Percentiles rank a stretch among this genome's conserved stretches.
phyloP scores from a whole-genome alignment of 2,797 vertebrate species.

The Chrysocyon brachyurus region DNA sequence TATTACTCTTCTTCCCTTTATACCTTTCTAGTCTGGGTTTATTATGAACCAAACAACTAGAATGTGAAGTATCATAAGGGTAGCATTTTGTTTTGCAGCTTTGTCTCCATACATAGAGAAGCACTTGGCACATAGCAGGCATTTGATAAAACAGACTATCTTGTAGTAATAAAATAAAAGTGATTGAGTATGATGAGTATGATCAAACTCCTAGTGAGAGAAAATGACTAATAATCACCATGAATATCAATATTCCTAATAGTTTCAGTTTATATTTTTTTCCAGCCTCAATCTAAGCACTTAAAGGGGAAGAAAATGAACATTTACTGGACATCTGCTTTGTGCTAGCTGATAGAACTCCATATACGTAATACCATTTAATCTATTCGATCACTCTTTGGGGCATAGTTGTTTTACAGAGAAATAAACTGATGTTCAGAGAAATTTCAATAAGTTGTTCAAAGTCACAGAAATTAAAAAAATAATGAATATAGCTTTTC shows the following conservation, averaged over 20 bases:
- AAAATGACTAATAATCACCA: neutral
- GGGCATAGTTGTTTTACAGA: neutral
- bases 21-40: neutral
- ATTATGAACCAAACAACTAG: neutral
- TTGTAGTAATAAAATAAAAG: neutral
- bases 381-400: neutral
- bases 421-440: slow-evolving; percentile 13
- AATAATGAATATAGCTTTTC: neutral
- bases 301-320: neutral
- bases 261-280: neutral
- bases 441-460: slow-evolving; percentile 41
- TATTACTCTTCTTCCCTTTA: neutral
- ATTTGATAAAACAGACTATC: neutral
- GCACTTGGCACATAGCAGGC: neutral
- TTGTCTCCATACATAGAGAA: neutral
- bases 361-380: neutral
- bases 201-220: neutral
- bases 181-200: no score
- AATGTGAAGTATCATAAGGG: neutral
- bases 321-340: neutral
- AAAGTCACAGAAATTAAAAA: neutral
- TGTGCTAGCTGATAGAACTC: neutral
- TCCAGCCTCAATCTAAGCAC: neutral
- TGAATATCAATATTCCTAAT: neutral
- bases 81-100: neutral